Base-by-base conservation (phyloP, 2,888 invertebrate genomes). In the Acleris literana region DNA sequence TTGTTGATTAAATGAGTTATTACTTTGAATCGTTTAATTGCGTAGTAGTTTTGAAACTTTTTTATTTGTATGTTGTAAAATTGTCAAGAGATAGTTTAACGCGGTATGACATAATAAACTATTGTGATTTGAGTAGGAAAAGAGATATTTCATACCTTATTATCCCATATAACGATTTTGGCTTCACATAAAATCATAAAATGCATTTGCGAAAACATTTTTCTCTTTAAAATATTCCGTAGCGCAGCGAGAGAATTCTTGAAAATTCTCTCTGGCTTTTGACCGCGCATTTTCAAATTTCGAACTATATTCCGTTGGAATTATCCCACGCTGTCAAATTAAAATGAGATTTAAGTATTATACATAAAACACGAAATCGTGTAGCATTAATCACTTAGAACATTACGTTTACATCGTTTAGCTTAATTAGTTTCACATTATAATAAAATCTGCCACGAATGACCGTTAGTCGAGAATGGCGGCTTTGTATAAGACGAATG, bases 401-500 rank as follows among this genome's bases (percentile, higher is more conserved):
- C 33, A 13, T 54, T 39, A 54, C 33, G 18, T 59, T 43, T 7
- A 6, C 39, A 59, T 54, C 48, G 39, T 49, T 59, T 29, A 43
- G 16, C 43, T 60, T 48, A 48, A 53, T 64, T 55, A 55, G 54
- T 16, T 33, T 55, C 39, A 60, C 25, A 44, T 51, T 22, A 22
- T 44, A 64, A 57, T 53, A 52, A 46, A 57, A 54, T 54, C 22
- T 52, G 49, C 62, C 63, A 56, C 63, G 29, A 53, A 33, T 59
- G 58, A 59, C 58, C 58, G 58, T 59, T 59, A 33, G 33, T 48
- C 49, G 18, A 18, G 58, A 59, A 33, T 49, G 33, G 58, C 17
- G 25, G 18, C 54, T 54, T 54, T 49, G 73, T 74, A 63, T 71
- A 63, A 63, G 69, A 73, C 72, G 72, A 75, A 72, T 73, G 75